Percentiles rank a stretch among this genome's conserved stretches.
phyloP scores from a whole-genome alignment of 2,888 invertebrate species.

The Aethes cnicana region DNA sequence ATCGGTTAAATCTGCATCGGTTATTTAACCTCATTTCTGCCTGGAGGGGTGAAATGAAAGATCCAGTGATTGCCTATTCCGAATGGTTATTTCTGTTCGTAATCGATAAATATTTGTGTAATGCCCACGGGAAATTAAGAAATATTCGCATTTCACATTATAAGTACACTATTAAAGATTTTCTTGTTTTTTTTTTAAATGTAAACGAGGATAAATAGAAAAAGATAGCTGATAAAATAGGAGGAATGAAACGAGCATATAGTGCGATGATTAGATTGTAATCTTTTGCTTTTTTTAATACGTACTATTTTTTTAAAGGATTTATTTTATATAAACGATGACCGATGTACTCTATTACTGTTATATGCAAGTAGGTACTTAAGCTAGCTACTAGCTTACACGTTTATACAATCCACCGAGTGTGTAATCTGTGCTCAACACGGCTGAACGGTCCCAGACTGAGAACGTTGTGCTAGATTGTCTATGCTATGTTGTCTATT shows the following conservation, averaged over 20 bases:
- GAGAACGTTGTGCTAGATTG: slow-evolving; percentile 29
- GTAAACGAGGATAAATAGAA: too few species aligned
- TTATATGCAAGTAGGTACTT: background rate
- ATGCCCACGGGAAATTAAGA: slow-evolving; percentile 1
- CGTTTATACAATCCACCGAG: slow-evolving; percentile 50
- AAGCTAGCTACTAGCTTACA: slow-evolving; percentile 11
- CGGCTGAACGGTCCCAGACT: slow-evolving; percentile 46
- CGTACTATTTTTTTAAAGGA: too few species aligned
- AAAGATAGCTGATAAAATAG: too few species aligned
- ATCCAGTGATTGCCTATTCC: slow-evolving; percentile 7
- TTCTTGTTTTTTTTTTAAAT: too few species aligned
- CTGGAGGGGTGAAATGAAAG: slow-evolving; percentile 25
- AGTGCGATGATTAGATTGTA: too few species aligned
- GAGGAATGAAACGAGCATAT: too few species aligned
- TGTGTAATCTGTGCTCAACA: slow-evolving; percentile 54
- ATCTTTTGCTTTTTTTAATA: too few species aligned
- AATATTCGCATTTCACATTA: background rate
- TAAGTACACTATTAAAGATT: too few species aligned
- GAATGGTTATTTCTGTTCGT: slow-evolving; percentile 16
- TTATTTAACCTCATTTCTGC: slow-evolving; percentile 29
- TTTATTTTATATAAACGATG: too few species aligned
- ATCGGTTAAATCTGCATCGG: slow-evolving; percentile 26
- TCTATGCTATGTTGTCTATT: slow-evolving; percentile 10
- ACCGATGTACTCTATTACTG: too few species aligned
- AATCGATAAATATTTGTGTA: slow-evolving; percentile 24